Evolutionary conservation across 2,113 vertebrate genomes (phyloP), one percentile per base, ranked within the genome.

Genomic region (Mellivora capensis): DNA sequence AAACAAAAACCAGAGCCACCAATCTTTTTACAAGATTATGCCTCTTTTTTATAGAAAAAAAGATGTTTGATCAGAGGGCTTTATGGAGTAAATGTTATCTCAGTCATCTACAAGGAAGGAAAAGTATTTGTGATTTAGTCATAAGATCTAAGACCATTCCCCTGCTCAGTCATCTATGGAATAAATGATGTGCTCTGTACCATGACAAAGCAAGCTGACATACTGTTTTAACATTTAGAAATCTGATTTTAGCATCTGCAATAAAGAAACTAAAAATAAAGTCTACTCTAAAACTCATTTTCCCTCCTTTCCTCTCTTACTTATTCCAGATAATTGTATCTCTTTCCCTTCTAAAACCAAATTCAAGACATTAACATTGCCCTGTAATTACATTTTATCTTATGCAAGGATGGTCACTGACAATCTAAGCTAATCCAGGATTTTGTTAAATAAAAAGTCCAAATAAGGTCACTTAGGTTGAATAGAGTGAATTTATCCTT

Each of bases 391-490:
- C 96, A 91, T 91, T 97, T 47, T 77, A 86, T 90, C 87, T 80
- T 79, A n/a, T 87, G 9, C 87, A 94, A 97, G 71, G 31, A 94
- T 96, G 76, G 84, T 83, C 86, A 97, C 77, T 90, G 74, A 80
- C 71, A 94, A 81, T 97, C 84, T 91, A 97, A 97, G 37, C 44
- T 97, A 97, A 97, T 90, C 87, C 29, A 39, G 31, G 71, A 90
- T 97, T 97, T 93, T 86, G 80, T 97, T 94, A 95, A 97, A 97
- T 98, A 95, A 93, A 88, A 96, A 94, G 20, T n/a, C 67, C 49
- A 93, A 90, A 97, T 84, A 96, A 90, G 80, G 81, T 95, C 90
- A 98, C 62, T 72, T 81, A 96, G 86, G 69, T 92, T 96, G 94
- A 97, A 94, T 69, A 81, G 29, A 39, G 52, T 69, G 83, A 95